Percentiles rank a stretch among this genome's conserved stretches.
Conservation (phyloP, 2,113 vertebrate genomes). For the Clarias macrocephalus region DNA sequence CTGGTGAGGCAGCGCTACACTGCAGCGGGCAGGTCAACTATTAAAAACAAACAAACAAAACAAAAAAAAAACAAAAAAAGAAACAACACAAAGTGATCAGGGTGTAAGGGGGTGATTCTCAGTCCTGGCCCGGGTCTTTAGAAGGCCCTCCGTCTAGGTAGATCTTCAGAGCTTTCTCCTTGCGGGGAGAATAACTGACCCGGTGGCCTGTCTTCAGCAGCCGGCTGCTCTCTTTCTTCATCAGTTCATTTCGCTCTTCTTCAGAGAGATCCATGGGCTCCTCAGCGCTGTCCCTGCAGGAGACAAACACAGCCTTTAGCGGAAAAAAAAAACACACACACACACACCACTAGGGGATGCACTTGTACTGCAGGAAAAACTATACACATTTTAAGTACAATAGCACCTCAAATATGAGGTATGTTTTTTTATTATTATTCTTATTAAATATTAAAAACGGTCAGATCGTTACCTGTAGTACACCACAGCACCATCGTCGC, state of each 20-base stretch:
- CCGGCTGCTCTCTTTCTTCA: slow-evolving; percentile 98
- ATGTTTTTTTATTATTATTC: background rate
- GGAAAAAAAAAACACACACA: background rate
- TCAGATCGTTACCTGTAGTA: slow-evolving; percentile 87
- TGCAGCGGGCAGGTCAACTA: slow-evolving; percentile 75
- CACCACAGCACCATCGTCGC: slow-evolving; percentile 97
- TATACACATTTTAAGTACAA: no score
- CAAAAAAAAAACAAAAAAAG: slow-evolving; percentile 60
- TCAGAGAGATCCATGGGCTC: slow-evolving; percentile 91
- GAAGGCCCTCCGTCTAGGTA: slow-evolving; percentile 94
- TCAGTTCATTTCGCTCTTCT: slow-evolving; percentile 92
- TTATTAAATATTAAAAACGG: background rate
- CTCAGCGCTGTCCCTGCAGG: slow-evolving; percentile 86
- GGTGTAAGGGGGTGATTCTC: slow-evolving; percentile 59
- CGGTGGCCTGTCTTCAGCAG: slow-evolving; percentile 96
- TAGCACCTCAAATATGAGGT: no score
- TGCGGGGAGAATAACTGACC: slow-evolving; percentile 96
- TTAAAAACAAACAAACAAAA: slow-evolving; percentile 55
- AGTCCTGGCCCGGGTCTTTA: slow-evolving; percentile 94
- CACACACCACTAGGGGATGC: background rate
- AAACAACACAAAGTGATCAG: slow-evolving; percentile 22
- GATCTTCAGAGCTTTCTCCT: slow-evolving; percentile 99
- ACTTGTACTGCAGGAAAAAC: no score
- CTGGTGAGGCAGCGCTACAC: slow-evolving; percentile 75
- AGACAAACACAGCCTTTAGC: background rate